Evolutionary conservation across 2,797 vertebrate genomes (phyloP), one percentile per base, ranked within the genome.

Genomic region (Enoplosus armatus): DNA sequence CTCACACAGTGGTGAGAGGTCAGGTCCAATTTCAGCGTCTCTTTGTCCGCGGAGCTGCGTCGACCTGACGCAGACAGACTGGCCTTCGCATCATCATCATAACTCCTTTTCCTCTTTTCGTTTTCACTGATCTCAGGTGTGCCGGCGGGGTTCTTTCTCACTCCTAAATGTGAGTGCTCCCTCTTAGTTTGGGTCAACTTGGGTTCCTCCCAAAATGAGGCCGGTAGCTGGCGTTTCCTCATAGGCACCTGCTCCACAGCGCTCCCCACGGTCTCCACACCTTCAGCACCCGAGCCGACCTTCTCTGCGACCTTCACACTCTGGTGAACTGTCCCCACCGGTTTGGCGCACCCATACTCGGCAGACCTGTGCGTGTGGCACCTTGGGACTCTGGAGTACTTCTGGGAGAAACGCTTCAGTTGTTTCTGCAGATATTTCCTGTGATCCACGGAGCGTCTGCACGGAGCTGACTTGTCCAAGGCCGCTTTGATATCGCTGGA

Each of bases 401-500:
- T 98, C 92, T 99, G 98, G 20, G 98, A 99, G 91, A 99, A 99
- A 18, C 98, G 94, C 75, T 98, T 99, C 2, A 99, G 96, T 83
- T 99, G 98, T 84, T 99, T 99, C 94, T 99, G 98, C 74, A 99
- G 91, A 79, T 99, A 99, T 88, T 99, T 99, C 89, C 98, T 95
- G 92, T 99, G 98, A 83, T 99, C 98, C 88, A 99, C 98, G 0
- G 98, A 99, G 82, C 98, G 97, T 79, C 98, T 95, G 91, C 98
- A 99, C 4, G 98, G 98, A 4, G 98, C 98, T 0, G 98, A 99
- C 90, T 99, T 98, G 90, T 99, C 98, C 94, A 99, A 88, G 55
- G 98, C 98, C 0, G 98, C 98, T 90, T 99, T 99, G 91, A 99
- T 99, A 92, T 99, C 98, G 0, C 98, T 99, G 74, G 98, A 99